phyloP scores from a whole-genome alignment of 2,888 invertebrate genomes.

The Mesochorus sp. region DNA sequence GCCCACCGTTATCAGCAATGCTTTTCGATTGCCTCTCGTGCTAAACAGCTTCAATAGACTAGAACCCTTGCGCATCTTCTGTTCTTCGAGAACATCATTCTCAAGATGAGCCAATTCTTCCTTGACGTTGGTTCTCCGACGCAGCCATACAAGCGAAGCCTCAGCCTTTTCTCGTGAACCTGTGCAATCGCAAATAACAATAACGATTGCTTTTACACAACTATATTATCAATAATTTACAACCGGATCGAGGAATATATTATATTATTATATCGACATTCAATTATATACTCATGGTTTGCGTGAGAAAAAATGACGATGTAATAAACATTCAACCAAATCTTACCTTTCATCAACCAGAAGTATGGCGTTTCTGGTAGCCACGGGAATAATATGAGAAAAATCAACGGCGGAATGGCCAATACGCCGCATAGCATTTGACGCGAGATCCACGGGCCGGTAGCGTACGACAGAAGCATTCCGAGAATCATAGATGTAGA shows the following conservation, averaged over 20 bases:
- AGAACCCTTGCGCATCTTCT: neutral
- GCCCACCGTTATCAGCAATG: neutral
- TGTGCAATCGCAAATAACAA: too few species aligned
- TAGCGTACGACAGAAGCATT: conserved; percentile 26
- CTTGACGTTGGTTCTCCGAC: neutral
- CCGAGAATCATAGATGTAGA: too few species aligned
- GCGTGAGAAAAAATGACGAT: too few species aligned
- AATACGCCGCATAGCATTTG: conserved; percentile 78
- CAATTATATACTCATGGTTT: too few species aligned
- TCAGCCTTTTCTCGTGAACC: conserved; percentile 10
- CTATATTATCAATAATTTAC: too few species aligned
- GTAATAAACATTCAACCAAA: too few species aligned
- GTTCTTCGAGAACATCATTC: neutral
- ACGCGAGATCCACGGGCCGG: conserved; percentile 38
- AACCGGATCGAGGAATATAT: neutral
- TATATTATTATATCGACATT: too few species aligned
- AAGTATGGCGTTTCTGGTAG: conserved; percentile 86
- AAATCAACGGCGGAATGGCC: conserved; percentile 82
- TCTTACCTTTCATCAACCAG: too few species aligned
- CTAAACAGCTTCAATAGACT: neutral
- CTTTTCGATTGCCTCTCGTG: neutral
- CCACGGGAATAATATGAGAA: conserved; percentile 83
- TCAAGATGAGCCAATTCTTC: conserved; percentile 8
- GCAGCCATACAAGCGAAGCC: conserved; percentile 28
- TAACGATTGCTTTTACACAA: too few species aligned